These are phyloP conservation scores for Muscicapa comitata DNA, from an alignment of 2,797 vertebrate genomes.

Conservation along the genomic window DNA sequence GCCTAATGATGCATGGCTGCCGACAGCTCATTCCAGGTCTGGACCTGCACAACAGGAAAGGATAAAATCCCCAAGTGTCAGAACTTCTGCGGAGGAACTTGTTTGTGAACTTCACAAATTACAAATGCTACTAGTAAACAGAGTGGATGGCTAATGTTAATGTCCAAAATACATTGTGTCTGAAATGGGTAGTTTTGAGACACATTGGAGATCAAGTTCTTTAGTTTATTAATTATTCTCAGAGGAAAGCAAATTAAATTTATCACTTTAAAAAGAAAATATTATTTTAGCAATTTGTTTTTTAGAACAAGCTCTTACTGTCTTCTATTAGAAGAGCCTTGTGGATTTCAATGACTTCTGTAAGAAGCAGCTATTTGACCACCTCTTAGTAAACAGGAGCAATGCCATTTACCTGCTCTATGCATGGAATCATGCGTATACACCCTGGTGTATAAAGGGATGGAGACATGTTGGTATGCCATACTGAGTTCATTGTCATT, in stretches of 20 bases:
- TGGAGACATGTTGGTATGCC: neutral
- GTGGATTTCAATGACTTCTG: neutral
- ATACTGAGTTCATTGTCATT: neutral
- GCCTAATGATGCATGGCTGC: neutral
- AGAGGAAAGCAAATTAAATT: neutral
- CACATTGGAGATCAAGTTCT: neutral
- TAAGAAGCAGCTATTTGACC: neutral
- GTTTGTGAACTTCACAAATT: neutral
- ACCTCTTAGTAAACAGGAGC: neutral
- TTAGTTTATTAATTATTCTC: neutral
- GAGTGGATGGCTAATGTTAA: neutral
- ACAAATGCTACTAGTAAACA: neutral
- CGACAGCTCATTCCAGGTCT: neutral
- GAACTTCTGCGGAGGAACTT: neutral
- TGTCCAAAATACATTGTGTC: neutral
- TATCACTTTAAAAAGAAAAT: neutral
- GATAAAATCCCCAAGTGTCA: neutral
- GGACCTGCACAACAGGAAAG: constrained; percentile 15
- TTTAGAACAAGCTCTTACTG: neutral
- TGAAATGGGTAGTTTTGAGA: neutral
- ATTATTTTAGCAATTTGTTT: neutral
- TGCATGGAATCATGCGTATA: neutral
- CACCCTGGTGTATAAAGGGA: neutral
- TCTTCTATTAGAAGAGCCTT: neutral
- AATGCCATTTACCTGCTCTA: neutral